Base-by-base conservation (phyloP, 1,140 invertebrate species). In the Apis cerana region DNA sequence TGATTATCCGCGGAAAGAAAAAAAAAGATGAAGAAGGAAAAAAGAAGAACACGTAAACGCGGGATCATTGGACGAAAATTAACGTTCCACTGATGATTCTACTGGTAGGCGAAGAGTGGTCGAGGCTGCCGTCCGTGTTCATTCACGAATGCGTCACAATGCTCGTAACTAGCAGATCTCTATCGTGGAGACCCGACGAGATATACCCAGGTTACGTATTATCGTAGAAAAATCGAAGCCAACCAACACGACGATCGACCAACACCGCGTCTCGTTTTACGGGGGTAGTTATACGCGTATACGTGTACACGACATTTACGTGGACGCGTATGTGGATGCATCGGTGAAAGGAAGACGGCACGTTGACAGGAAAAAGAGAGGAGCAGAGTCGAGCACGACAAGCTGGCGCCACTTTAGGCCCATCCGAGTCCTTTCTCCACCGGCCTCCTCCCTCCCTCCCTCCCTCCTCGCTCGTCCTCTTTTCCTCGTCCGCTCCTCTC, bases 121-220 rank as follows among this genome's bases (percentile, higher is more conserved):
- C 27, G 27, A 27, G 27, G 27, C 27, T 27, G 27, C 27, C 27
- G 27, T 75, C 62, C 77, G 85, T n/a, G n/a, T 86, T 86, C 89
- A 92, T 92, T 92, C 89, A 92, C 85, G 89, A 91, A 91, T 83
- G 83, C 89, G 68, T 78, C 82, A 92, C 91, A 92, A 92, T 93
- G 83, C 85, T 77, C 86, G 84, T 89, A 91, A 92, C 90, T 89
- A 90, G 88, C 84, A 91, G 89, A 91, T 91, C 91, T 89, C 77
- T 80, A 87, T 86, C 88, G 83, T 75, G 33, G 74, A 61, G 27
- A n/a, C 59, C n/a, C 21, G 13, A 61, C 7, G n/a, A n/a, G 65
- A 43, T 43, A 43, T 43, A 43, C 4, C 33, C 7, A 43, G 33
- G 33, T 0, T 0, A 7, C 5, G 33, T 7, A 43, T 75, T 67